Conservation (phyloP, 2,888 invertebrate genomes). For the Eristalinus sepulchralis region DNA sequence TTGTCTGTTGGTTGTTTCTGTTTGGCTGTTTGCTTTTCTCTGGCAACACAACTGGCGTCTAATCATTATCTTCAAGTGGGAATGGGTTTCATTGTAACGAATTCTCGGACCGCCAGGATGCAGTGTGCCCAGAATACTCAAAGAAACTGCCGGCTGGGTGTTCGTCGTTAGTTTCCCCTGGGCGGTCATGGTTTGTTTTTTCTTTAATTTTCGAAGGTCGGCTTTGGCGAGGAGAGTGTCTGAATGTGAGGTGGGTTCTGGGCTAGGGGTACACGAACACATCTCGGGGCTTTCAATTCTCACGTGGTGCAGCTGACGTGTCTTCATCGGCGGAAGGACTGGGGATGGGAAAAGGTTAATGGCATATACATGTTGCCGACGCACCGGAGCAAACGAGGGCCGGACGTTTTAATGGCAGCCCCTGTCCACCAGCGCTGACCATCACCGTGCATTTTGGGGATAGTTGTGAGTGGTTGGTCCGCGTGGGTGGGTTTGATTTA, state of each 20-base stretch:
- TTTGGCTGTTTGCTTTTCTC: constrained; percentile 6
- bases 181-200: not conserved
- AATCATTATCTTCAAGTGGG: constrained; percentile 18
- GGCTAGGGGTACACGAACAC: not conserved
- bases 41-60: constrained; percentile 18
- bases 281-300: constrained; percentile 17
- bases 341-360: constrained; percentile 23
- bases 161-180: not conserved
- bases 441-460: not conserved
- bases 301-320: constrained; percentile 10
- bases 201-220: not conserved
- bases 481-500: constrained; percentile 21
- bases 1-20: constrained; percentile 11
- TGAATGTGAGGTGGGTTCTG: not conserved
- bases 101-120: not conserved
- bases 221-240: not conserved
- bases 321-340: not conserved
- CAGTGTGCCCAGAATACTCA: constrained; percentile 19
- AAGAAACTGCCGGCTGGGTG: not conserved
- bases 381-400: constrained; percentile 16
- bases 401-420: constrained; percentile 8
- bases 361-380: constrained; percentile 28
- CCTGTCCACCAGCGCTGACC: not conserved
- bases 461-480: not conserved
- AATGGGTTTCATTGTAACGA: constrained; percentile 1